Conservation (phyloP, 1,140 invertebrate genomes). For the Elymnias hypermnestra region DNA sequence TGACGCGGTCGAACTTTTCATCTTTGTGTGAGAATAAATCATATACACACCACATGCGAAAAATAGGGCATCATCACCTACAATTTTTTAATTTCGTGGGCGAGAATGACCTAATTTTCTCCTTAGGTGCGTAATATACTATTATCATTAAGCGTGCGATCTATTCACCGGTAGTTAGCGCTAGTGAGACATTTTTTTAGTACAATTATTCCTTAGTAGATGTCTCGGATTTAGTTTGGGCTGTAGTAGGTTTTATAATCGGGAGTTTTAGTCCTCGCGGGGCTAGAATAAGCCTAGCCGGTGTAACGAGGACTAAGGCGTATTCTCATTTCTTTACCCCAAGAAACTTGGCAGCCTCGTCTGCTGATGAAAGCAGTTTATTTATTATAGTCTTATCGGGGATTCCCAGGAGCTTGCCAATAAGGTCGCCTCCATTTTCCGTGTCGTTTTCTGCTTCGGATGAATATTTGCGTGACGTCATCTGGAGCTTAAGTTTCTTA, state of each 20-base stretch:
- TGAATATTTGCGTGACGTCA: constrained; percentile 67
- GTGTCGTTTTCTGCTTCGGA: constrained; percentile 70
- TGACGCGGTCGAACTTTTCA: too few species aligned
- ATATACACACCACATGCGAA: too few species aligned
- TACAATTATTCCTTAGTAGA: constrained; percentile 49
- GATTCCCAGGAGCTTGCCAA: constrained; percentile 92
- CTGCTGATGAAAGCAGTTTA: constrained; percentile 88
- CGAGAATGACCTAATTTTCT: too few species aligned
- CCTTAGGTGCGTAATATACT: too few species aligned
- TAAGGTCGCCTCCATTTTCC: constrained; percentile 84
- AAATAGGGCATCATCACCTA: too few species aligned
- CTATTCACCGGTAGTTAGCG: constrained; percentile 10
- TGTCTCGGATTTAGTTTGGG: constrained; percentile 36
- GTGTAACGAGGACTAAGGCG: constrained; percentile 69
- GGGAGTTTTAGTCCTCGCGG: constrained; percentile 65
- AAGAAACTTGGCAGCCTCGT: constrained; percentile 91
- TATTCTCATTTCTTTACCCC: constrained; percentile 85
- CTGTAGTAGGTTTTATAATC: constrained; percentile 7
- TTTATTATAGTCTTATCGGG: constrained; percentile 91
- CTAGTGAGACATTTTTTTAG: neutral
- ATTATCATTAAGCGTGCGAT: too few species aligned
- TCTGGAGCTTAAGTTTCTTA: constrained; percentile 75
- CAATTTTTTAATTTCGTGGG: too few species aligned
- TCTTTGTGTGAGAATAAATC: too few species aligned
- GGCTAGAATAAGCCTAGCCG: constrained; percentile 58